Evolutionary conservation across 2,797 vertebrate species (phyloP), one percentile per base, ranked within the genome.

Genomic region (Heteromormyrus szaboi): DNA sequence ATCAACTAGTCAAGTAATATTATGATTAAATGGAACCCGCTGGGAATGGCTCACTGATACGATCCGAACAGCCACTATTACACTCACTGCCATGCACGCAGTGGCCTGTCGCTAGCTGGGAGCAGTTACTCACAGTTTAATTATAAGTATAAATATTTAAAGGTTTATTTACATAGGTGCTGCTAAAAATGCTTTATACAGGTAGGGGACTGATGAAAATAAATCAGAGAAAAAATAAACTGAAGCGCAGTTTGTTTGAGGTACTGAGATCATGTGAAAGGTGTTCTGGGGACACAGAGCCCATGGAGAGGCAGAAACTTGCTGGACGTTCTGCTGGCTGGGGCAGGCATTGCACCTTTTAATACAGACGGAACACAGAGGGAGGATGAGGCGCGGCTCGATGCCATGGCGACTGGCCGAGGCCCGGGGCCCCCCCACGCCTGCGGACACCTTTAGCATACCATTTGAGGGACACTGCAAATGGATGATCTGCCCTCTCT

Each of bases 401-500:
- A 87, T 86, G 88, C 93, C 95, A 93, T 93, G 94, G 6, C 94
- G 33, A 29, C 85, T 56, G 14, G 22, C 53, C 19, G 17, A 17
- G 46, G 93, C 93, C 33, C 4, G 11, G 22, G 44, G 93, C 93
- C 92, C 90, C 88, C 92, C 93, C 94, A 88, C 93, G 93, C 93
- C 89, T 19, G 51, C 17, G 0, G 51, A 54, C 53, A 29, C 85
- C 50, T 59, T 33, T 92, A 76, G 93, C 96, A 92, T 96, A 96
- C 96, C 96, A 93, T 96, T 96, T 93, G 94, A 92, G 88, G 96
- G 94, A 88, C 95, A 93, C 94, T 96, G 96, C 92, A 93, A 93
- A 93, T 93, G 94, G 93, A 93, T 91, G 91, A 92, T 88, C 92
- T 95, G 95, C 90, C 93, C 95, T 95, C 94, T 94, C 95, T 93